These are phyloP conservation scores for Drosophila bifasciata DNA, from an alignment of 1,140 invertebrate species.

Conservation along the genomic window DNA sequence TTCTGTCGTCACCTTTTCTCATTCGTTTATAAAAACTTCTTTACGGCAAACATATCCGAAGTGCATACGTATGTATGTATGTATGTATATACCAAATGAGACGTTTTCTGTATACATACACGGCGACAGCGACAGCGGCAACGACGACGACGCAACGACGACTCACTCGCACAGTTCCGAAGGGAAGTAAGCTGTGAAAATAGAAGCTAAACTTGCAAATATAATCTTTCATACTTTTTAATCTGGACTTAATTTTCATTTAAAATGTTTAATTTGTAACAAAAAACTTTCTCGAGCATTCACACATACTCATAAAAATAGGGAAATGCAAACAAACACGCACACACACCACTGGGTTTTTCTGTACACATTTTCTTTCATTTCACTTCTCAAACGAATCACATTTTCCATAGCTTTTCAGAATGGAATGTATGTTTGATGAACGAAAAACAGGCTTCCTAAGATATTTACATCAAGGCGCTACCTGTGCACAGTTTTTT, in stretches of 20 bases:
- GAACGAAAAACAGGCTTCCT: too few species aligned
- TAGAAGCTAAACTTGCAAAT: too few species aligned
- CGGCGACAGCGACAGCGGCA: conserved; percentile 16
- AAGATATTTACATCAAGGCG: too few species aligned
- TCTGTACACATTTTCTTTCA: conserved; percentile 20
- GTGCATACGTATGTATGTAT: conserved; percentile 8
- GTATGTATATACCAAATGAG: conserved; percentile 22
- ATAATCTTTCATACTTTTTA: not conserved
- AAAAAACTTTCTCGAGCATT: conserved; percentile 2
- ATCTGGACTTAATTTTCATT: not conserved
- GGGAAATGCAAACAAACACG: not conserved
- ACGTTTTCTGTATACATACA: conserved; percentile 70
- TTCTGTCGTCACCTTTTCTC: too few species aligned
- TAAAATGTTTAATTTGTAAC: not conserved
- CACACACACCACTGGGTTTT: not conserved
- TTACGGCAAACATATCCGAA: conserved; percentile 29
- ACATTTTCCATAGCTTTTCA: conserved; percentile 11
- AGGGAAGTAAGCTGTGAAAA: too few species aligned
- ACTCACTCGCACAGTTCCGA: conserved; percentile 2
- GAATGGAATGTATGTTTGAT: too few species aligned
- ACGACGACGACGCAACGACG: conserved; percentile 19
- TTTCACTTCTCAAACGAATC: conserved; percentile 23
- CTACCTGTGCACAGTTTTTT: too few species aligned
- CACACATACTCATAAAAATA: not conserved
- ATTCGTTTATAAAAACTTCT: not conserved